These are phyloP conservation scores for Caenorhabditis brenneri DNA, from an alignment of 1,140 invertebrate genomes.

Conservation along the genomic window DNA sequence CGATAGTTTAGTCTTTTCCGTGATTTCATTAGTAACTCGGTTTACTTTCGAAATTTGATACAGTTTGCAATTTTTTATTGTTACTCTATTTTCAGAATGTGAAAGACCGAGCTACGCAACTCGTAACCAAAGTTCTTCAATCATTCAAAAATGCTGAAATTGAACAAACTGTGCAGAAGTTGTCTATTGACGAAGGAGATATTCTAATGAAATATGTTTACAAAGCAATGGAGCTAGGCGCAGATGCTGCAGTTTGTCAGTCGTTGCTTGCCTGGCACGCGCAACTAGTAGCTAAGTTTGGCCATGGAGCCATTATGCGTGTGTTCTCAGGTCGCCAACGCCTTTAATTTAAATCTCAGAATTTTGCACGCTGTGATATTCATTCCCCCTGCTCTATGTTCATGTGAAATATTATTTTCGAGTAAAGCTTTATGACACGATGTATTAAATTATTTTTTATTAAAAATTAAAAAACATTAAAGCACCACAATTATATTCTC, in stretches of 20 bases:
- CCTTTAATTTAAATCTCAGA: neutral
- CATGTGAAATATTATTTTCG: neutral
- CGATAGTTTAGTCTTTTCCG: no score
- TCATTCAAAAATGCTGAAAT: slow-evolving; percentile 58
- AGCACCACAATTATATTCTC: no score
- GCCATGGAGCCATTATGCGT: slow-evolving; percentile 54
- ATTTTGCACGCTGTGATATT: slow-evolving; percentile 1
- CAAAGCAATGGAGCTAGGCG: slow-evolving; percentile 58
- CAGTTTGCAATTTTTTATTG: no score
- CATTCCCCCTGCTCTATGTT: neutral
- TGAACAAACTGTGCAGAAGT: slow-evolving; percentile 48
- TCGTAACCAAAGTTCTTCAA: slow-evolving; percentile 56
- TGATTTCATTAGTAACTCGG: no score
- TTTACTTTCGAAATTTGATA: no score
- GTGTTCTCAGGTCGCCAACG: slow-evolving; percentile 49
- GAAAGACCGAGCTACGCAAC: slow-evolving; percentile 51
- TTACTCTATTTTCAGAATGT: slow-evolving; percentile 57
- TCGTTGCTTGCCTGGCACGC: slow-evolving; percentile 58
- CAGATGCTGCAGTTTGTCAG: slow-evolving; percentile 56
- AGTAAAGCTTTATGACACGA: neutral
- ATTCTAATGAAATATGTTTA: slow-evolving; percentile 61
- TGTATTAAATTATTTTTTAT: neutral
- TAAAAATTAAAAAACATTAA: no score
- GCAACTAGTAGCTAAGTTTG: slow-evolving; percentile 51
- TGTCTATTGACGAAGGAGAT: slow-evolving; percentile 53